Conservation (phyloP, 2,113 vertebrate species). For the Entosphenus tridentatus region DNA sequence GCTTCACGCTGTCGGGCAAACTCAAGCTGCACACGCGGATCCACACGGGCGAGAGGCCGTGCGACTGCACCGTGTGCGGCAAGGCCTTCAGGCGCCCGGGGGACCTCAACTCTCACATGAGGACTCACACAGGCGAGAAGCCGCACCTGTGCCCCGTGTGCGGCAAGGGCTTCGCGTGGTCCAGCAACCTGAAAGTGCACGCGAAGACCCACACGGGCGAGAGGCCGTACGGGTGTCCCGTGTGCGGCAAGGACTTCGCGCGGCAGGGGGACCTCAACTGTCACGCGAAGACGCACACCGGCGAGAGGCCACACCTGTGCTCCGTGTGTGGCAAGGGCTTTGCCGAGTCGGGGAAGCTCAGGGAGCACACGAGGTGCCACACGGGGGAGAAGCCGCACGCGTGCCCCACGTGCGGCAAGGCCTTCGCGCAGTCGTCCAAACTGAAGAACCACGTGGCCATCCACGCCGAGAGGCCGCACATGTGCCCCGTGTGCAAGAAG, state of each 20-base stretch:
- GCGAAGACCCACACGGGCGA: not conserved
- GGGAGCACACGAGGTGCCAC: not conserved
- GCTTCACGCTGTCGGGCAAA: not conserved
- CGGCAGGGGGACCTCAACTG: not conserved
- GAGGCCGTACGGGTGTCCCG: not conserved
- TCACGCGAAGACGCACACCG: not conserved
- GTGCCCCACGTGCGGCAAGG: not conserved
- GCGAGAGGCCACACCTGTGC: not conserved
- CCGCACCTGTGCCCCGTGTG: constrained; percentile 1
- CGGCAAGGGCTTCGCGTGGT: not conserved
- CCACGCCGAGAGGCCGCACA: not conserved
- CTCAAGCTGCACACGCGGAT: not conserved
- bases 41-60: constrained; percentile 2
- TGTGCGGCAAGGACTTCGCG: constrained; percentile 1
- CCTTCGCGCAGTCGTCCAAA: not conserved
- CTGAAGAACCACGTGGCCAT: constrained; percentile 1
- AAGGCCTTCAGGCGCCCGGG: not conserved
- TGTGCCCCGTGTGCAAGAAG: not conserved
- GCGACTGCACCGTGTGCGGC: not conserved
- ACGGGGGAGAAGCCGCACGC: constrained; percentile 4
- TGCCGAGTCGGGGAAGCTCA: not conserved
- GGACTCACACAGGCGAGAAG: not conserved
- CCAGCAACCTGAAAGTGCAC: not conserved
- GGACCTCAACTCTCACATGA: constrained; percentile 2
- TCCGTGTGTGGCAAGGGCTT: not conserved